phyloP scores from a whole-genome alignment of 2,888 invertebrate species.

The Rhynchonema sp. region DNA sequence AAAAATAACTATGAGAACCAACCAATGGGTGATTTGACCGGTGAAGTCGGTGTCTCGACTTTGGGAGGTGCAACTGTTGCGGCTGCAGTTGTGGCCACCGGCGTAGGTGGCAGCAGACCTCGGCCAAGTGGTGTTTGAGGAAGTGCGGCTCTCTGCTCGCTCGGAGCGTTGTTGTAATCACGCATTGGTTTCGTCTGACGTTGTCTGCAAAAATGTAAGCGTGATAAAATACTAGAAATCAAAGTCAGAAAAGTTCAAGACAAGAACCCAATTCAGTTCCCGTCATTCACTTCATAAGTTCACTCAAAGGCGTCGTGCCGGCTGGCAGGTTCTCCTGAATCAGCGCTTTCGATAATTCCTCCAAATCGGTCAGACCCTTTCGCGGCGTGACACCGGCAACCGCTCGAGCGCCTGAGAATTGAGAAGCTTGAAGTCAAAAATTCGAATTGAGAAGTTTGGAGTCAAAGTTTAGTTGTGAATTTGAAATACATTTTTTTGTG shows the following conservation, averaged over 20 bases:
- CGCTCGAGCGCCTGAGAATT: too few relatives aligned
- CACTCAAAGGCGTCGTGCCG: conserved; percentile 1
- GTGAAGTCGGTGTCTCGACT: too few relatives aligned
- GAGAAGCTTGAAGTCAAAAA: too few relatives aligned
- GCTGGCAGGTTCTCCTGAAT: conserved; percentile 46
- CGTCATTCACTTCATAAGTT: not conserved
- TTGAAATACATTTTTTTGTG: too few relatives aligned
- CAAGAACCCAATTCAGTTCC: not conserved
- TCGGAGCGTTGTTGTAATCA: not conserved
- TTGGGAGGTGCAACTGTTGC: not conserved
- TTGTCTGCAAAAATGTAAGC: conserved; percentile 1
- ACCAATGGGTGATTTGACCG: too few relatives aligned
- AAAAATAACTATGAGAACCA: too few relatives aligned
- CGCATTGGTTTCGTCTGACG: not conserved
- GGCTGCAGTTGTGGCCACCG: not conserved
- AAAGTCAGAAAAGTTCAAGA: not conserved
- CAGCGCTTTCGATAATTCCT: conserved; percentile 57
- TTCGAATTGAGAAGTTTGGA: too few relatives aligned
- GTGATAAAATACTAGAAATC: not conserved
- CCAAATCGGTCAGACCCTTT: too few relatives aligned
- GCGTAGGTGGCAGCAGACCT: not conserved
- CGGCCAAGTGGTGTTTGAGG: not conserved
- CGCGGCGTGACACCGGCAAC: too few relatives aligned
- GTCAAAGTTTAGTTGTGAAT: too few relatives aligned
- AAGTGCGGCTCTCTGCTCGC: too few relatives aligned